Conservation (phyloP, 2,797 vertebrate species). For the Acanthis flammea region DNA sequence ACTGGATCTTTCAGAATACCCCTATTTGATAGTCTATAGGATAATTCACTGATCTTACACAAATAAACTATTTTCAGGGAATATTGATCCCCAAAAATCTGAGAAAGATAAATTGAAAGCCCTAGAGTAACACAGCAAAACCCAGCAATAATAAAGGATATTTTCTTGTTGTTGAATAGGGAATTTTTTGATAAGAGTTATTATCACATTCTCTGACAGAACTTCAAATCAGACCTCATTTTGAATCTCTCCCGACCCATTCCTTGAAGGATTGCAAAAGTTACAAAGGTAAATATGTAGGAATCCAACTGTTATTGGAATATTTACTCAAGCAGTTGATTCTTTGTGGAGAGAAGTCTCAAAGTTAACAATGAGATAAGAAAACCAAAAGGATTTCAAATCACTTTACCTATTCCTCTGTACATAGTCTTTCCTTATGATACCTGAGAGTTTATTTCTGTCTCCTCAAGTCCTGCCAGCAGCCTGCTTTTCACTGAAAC, state of each 20-base stretch:
- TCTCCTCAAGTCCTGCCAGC: not conserved
- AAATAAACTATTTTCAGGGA: not conserved
- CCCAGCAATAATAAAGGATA: not conserved
- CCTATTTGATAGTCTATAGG: not conserved
- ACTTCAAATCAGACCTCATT: not conserved
- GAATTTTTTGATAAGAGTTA: not conserved
- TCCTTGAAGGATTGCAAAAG: not conserved
- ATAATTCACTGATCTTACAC: not conserved
- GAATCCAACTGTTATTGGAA: not conserved
- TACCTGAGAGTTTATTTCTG: not conserved
- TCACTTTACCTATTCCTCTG: not conserved
- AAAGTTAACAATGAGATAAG: not conserved
- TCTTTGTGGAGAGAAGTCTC: not conserved
- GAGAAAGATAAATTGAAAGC: not conserved
- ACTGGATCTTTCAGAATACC: not conserved
- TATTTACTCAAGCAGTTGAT: not conserved
- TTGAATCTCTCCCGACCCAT: not conserved
- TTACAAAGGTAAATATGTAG: not conserved
- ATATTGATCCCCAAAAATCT: not conserved
- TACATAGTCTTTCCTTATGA: not conserved
- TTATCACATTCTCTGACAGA: not conserved
- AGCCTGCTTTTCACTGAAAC: not conserved
- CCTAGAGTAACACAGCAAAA: not conserved
- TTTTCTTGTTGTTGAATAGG: not conserved
- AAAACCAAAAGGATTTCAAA: not conserved